These are phyloP conservation scores for Tympanoctomys barrerae DNA, from an alignment of 2,797 vertebrate species.

Conservation along the genomic window DNA sequence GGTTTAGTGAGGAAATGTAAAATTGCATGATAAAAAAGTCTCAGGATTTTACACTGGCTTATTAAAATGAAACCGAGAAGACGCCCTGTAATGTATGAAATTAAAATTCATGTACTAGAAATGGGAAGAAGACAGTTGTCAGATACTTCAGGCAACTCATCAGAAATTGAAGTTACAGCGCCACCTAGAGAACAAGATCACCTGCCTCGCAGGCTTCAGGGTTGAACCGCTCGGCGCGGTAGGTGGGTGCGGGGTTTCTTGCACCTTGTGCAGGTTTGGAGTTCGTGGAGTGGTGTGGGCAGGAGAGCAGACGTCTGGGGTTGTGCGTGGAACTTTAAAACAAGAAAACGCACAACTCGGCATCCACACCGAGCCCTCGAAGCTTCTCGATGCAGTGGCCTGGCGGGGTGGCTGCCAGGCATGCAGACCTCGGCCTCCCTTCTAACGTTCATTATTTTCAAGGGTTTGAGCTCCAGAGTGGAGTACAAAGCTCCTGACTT, in stretches of 20 bases:
- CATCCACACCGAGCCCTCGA: neutral
- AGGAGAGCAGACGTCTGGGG: neutral
- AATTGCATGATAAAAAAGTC: slow-evolving; percentile 74
- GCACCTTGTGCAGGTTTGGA: neutral
- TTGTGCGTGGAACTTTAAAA: slow-evolving; percentile 49
- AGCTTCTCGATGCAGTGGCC: slow-evolving; percentile 20
- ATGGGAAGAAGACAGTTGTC: slow-evolving; percentile 77
- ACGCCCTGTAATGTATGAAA: slow-evolving; percentile 16
- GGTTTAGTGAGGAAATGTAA: slow-evolving; percentile 68
- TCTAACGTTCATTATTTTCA: slow-evolving; percentile 57
- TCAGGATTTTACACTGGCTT: slow-evolving; percentile 81
- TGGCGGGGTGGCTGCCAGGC: neutral
- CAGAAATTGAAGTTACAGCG: slow-evolving; percentile 83
- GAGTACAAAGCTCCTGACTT: slow-evolving; percentile 62
- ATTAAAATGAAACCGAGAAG: slow-evolving; percentile 69
- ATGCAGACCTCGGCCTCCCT: neutral
- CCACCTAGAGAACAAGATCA: slow-evolving; percentile 84
- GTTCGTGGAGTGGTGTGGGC: fast-evolving
- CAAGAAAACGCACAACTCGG: neutral
- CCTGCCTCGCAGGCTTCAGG: neutral
- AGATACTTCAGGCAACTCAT: slow-evolving; percentile 71
- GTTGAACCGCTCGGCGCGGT: neutral
- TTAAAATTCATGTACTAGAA: slow-evolving; percentile 72
- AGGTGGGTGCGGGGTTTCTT: neutral
- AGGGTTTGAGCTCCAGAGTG: neutral